phyloP scores from a whole-genome alignment of 1,140 invertebrate genomes.

The Sycobia sp. region DNA sequence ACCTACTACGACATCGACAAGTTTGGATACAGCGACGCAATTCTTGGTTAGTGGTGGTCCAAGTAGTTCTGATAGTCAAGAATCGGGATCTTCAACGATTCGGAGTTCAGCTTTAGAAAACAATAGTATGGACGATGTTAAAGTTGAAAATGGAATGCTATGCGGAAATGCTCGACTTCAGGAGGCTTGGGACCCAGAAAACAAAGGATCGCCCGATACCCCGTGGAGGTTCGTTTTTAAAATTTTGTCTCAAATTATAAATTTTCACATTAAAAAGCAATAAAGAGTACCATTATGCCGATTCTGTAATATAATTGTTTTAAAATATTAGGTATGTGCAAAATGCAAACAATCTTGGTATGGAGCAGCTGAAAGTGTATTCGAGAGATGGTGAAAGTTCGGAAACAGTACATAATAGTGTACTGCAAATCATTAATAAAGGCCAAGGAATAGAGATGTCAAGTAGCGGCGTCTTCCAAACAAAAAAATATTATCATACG shows the following conservation, averaged over 20 bases:
- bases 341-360: slow-evolving; percentile 46
- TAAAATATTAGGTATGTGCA: slow-evolving; percentile 24
- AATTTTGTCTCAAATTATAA: background rate
- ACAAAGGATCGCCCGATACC: slow-evolving; percentile 56
- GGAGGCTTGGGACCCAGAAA: slow-evolving; percentile 57
- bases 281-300: too few species aligned
- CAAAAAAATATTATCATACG: slow-evolving; percentile 55
- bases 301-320: too few species aligned
- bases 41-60: slow-evolving; percentile 44
- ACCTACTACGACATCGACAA: slow-evolving; percentile 26
- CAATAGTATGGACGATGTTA: slow-evolving; percentile 36
- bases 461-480: slow-evolving; percentile 50
- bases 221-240: slow-evolving; percentile 56
- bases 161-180: slow-evolving; percentile 57
- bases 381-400: slow-evolving; percentile 45
- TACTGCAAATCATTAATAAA: slow-evolving; percentile 59
- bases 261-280: too few species aligned
- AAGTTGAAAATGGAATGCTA: slow-evolving; percentile 56
- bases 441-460: slow-evolving; percentile 54
- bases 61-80: slow-evolving; percentile 42
- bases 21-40: slow-evolving; percentile 45
- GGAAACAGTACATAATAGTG: slow-evolving; percentile 50
- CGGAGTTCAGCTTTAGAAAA: slow-evolving; percentile 3
- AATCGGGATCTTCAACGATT: slow-evolving; percentile 16
- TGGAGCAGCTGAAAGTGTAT: slow-evolving; percentile 50